Evolutionary conservation across 2,888 invertebrate species (phyloP), one percentile per base, ranked within the genome.

Genomic region (Heliconius aoede): DNA sequence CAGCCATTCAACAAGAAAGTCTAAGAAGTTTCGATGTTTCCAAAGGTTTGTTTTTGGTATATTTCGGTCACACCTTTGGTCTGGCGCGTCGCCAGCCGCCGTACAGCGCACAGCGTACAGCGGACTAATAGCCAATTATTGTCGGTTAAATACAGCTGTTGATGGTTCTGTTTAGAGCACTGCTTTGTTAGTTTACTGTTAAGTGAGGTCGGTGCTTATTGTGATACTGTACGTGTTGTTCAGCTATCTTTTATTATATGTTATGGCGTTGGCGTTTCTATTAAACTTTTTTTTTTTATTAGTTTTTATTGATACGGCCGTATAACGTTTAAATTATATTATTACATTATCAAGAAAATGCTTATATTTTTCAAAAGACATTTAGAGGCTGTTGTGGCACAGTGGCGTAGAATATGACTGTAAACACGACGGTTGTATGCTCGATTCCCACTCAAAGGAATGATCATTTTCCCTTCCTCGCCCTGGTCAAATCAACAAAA

Each of bases 71-170:
- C 76, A 80, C 80, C 80, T 80, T 73, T 46, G 61, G 55, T 15
- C 79, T 82, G 82, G 83, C 82, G 36, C 73, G 26, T 5, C 18
- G 83, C 83, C 84, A 83, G 79, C 74, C 72, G 55, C 80, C 76
- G 80, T 77, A 79, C 79, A 81, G 78, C 80, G 79, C 76, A 80
- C 85, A n/a, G n/a, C n/a, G n/a, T n/a, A n/a, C 79, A 81, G 78
- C 80, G 79, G 77, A 80, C 85, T 87, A 87, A 87, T 86, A 85
- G 86, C 84, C 85, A 85, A 86, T 86, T 85, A 86, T 84, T 80
- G 81, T 77, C 77, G 78, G 79, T 62, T 73, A 74, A 74, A 72
- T 72, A 79, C 80, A 79, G 18, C 61, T 73, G 64, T 60, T 76
- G 73, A 78, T 72, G 60, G 72, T 72, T 78, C 40, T n/a, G 55